Conservation (phyloP, 2,888 invertebrate genomes). For the Ennomos fuscantarius region DNA sequence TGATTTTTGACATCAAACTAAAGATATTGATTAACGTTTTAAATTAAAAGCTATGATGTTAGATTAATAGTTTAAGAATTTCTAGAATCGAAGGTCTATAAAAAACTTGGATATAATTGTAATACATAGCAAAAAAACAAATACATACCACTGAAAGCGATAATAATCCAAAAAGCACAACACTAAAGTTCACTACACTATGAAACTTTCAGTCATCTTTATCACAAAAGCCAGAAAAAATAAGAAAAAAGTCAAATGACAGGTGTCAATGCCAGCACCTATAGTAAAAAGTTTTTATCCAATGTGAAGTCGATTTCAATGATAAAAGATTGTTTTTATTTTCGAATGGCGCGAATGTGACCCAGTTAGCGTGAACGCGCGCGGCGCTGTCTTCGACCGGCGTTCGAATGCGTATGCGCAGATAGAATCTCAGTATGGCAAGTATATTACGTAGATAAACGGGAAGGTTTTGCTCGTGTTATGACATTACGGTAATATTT, state of each 20-base stretch:
- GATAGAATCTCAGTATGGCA: constrained; percentile 52
- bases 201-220: constrained; percentile 21
- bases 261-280: background rate
- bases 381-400: constrained; percentile 59
- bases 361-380: constrained; percentile 60
- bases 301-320: background rate
- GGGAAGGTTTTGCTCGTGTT: constrained; percentile 58
- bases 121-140: background rate
- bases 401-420: constrained; percentile 65
- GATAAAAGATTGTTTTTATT: constrained; percentile 42
- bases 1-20: too few relatives aligned
- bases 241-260: constrained; percentile 4
- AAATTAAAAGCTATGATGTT: too few relatives aligned
- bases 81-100: too few relatives aligned
- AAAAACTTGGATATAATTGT: too few relatives aligned
- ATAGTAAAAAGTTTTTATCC: background rate
- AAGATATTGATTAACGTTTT: too few relatives aligned
- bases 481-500: constrained; percentile 42
- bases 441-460: constrained; percentile 61
- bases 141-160: constrained; percentile 14
- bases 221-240: constrained; percentile 14
- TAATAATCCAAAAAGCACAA: constrained; percentile 39
- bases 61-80: too few relatives aligned
- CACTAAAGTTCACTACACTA: constrained; percentile 35
- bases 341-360: constrained; percentile 53